Evolutionary conservation across 1,140 invertebrate species (phyloP).

Genomic region (Scaptomyza graminum): DNA sequence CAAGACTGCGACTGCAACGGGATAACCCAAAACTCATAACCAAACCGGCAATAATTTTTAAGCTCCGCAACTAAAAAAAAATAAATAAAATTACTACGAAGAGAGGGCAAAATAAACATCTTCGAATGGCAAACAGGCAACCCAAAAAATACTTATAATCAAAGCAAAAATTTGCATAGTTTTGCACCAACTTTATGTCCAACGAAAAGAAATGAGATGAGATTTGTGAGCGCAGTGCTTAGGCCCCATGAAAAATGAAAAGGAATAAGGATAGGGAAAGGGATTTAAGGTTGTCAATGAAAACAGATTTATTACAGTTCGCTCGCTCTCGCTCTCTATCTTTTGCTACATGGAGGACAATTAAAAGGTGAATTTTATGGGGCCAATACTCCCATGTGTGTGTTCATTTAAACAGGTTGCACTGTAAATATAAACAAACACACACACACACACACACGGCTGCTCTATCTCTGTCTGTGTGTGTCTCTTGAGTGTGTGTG

Average conservation of each 20-base stretch:
- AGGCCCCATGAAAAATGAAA: not conserved
- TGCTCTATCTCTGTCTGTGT: conserved; percentile 1
- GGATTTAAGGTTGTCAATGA: conserved; percentile 29
- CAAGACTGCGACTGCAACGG: conserved; percentile 8
- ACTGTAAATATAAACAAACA: conserved; percentile 10
- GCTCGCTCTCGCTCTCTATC: no score
- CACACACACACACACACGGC: not conserved
- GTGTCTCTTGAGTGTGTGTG: not conserved
- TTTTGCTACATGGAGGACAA: conserved; percentile 53
- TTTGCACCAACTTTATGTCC: conserved; percentile 42
- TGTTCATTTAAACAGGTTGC: conserved; percentile 15
- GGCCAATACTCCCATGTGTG: conserved; percentile 7
- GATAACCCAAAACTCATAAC: not conserved
- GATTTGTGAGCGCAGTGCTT: conserved; percentile 14
- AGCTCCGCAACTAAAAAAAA: not conserved
- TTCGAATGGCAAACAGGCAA: not conserved
- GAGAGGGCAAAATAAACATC: not conserved
- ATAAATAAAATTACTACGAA: not conserved
- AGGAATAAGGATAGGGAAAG: not conserved
- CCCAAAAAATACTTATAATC: conserved; percentile 41
- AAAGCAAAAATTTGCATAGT: conserved; percentile 70
- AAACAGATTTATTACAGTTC: conserved; percentile 67
- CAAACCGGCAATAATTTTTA: not conserved
- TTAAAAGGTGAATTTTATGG: conserved; percentile 56
- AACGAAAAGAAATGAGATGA: conserved; percentile 4